phyloP scores from a whole-genome alignment of 2,797 vertebrate genomes.

The Hippopotamyrus pictus region DNA sequence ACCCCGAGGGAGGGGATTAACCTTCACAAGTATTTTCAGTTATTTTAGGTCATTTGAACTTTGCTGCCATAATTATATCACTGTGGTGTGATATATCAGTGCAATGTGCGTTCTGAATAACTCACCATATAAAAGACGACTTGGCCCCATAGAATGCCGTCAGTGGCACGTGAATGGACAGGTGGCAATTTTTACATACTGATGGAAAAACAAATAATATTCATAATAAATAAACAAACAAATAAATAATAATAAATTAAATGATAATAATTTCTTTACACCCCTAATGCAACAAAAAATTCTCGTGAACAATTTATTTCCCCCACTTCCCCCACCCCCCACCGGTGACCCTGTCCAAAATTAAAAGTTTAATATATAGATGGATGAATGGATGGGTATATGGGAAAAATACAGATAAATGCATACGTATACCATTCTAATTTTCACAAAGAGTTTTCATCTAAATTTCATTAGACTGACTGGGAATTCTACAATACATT shows the following conservation, averaged over 20 bases:
- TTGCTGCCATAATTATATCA: not conserved
- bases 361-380: slow-evolving; percentile 17
- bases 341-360: slow-evolving; percentile 34
- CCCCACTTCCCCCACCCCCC: not conserved
- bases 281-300: slow-evolving; percentile 44
- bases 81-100: not conserved
- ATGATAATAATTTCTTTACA: slow-evolving; percentile 34
- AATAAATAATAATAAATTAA: not conserved
- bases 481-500: slow-evolving; percentile 37
- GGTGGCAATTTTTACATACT: not conserved
- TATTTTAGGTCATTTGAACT: not conserved
- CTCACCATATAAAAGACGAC: not conserved
- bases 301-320: slow-evolving; percentile 59
- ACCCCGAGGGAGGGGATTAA: not conserved
- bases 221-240: slow-evolving; percentile 42
- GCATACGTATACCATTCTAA: slow-evolving; percentile 38
- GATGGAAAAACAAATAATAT: slow-evolving; percentile 43
- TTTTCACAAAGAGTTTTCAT: slow-evolving; percentile 48
- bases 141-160: not conserved
- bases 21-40: not conserved
- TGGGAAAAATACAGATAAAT: slow-evolving; percentile 1
- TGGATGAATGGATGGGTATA: slow-evolving; percentile 44
- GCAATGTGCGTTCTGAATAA: not conserved
- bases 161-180: not conserved
- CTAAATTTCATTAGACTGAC: slow-evolving; percentile 31